Percentiles rank a stretch among this genome's conserved stretches.
These are phyloP conservation scores for Anguilla pacifica DNA, from an alignment of 2,797 vertebrate genomes.

Conservation along the genomic window DNA sequence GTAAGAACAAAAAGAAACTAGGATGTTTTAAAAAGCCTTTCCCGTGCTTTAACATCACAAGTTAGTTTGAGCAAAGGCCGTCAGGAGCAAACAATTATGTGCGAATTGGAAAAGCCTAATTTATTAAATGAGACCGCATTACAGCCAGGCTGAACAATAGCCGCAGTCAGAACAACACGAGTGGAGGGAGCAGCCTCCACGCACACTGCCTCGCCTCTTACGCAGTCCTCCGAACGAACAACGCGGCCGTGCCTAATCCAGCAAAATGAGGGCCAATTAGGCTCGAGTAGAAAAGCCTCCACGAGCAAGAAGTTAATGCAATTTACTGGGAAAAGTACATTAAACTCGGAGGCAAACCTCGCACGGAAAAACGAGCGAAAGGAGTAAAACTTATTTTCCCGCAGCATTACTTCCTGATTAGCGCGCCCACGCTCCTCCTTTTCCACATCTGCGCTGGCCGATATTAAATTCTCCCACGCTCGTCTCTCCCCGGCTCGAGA, in stretches of 20 bases:
- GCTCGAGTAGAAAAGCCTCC: not conserved
- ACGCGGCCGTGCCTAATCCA: not conserved
- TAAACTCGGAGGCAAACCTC: not conserved
- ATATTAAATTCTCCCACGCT: constrained; percentile 12
- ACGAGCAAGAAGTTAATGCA: not conserved
- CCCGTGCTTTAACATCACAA: not conserved
- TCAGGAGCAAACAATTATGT: not conserved
- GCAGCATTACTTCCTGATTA: not conserved
- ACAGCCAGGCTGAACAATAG: not conserved
- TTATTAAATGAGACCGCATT: not conserved
- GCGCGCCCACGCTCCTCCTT: not conserved
- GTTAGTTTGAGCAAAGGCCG: not conserved
- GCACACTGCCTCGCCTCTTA: not conserved
- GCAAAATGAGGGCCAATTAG: not conserved
- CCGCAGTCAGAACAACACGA: not conserved
- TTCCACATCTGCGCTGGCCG: not conserved
- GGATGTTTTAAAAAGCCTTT: not conserved
- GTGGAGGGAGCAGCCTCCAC: not conserved
- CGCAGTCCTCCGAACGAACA: not conserved
- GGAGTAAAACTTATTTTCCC: not conserved
- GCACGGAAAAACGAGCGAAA: not conserved
- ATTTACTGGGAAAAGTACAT: not conserved
- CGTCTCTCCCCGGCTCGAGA: not conserved
- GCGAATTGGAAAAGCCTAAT: not conserved
- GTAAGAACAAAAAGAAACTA: not conserved